A percentile compares a stretch with the other conserved stretches of the same genome.
Evolutionary conservation across 2,797 vertebrate species (phyloP).

Genomic region (Gila robusta): DNA sequence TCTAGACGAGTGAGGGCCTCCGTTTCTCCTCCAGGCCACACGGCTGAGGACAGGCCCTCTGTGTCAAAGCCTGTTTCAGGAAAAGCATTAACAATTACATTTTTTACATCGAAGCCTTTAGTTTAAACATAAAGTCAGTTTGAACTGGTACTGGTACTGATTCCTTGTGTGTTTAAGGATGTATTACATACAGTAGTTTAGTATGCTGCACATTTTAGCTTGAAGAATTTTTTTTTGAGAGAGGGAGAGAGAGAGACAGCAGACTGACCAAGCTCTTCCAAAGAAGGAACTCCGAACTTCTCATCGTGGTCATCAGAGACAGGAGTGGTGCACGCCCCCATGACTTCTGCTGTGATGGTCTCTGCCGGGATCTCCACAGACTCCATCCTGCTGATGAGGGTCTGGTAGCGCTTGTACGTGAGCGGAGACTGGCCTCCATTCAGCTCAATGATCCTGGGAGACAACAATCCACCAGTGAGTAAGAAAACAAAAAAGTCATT

Average conservation of each 20-base stretch:
- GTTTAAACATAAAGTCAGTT: background rate
- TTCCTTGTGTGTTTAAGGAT: background rate
- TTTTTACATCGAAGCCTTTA: background rate
- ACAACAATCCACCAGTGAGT: conserved; percentile 5
- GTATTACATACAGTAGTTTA: background rate
- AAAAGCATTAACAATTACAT: background rate
- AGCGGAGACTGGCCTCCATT: conserved; percentile 69
- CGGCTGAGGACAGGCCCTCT: conserved; percentile 60
- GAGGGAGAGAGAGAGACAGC: no score
- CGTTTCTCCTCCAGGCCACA: conserved; percentile 67
- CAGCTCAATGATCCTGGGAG: conserved; percentile 69
- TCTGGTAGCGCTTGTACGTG: conserved; percentile 72
- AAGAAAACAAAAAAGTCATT: background rate
- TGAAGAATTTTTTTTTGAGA: no score
- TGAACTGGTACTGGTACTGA: background rate
- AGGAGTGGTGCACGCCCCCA: conserved; percentile 63
- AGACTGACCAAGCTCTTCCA: conserved; percentile 68
- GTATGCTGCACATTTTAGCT: background rate
- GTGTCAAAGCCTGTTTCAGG: conserved; percentile 62
- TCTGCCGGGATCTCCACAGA: conserved; percentile 65
- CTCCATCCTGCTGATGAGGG: conserved; percentile 70
- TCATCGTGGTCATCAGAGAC: conserved; percentile 67
- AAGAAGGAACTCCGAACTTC: conserved; percentile 69
- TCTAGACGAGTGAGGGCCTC: conserved; percentile 66
- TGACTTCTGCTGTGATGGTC: conserved; percentile 62